Evolutionary conservation across 1,140 invertebrate genomes (phyloP), one percentile per base, ranked within the genome.

Genomic region (Holcopasites calliopsidis): DNA sequence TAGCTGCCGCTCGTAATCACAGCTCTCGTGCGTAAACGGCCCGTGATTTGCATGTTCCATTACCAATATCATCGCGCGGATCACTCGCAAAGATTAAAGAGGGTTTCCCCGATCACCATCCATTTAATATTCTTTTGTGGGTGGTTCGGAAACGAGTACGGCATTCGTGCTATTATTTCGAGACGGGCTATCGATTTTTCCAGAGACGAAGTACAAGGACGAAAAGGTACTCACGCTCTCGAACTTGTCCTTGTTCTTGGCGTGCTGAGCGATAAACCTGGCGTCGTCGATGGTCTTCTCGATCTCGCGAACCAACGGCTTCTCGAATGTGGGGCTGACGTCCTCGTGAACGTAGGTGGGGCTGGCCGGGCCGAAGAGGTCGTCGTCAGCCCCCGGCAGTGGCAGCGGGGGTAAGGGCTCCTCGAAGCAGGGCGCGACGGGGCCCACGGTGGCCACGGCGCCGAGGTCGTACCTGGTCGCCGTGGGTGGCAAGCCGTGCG

Each of bases 221-320:
- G 35, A 60, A 70, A 77, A 42, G 50, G 33, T 65, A 96, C 96
- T 96, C 92, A 98, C 97, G 91, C 95, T 97, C 90, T 97, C 96
- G 89, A 98, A 98, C 89, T 96, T 96, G 92, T 98, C 97, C 91
- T 97, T 97, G 92, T 98, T 98, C 91, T 95, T 96, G 88, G 97
- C 96, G 90, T 98, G 97, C 91, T 98, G 97, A 88, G 97, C 97
- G 92, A 98, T 97, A 91, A 98, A 98, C 89, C 96, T 95, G 54
- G 97, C 96, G 80, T 97, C 96, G 89, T 96, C 95, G 88, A 97
- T 95, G 83, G 97, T 97, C 88, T 97, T 96, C 91, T 97, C 96
- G 93, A 96, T 95, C 89, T 96, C 95, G 85, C 95, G 93, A 64
- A 95, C 92, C 82, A 92, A 85, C 61, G 95, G 94, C 89, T 95